Percentiles rank a stretch among this genome's conserved stretches.
These are phyloP conservation scores for Oryzias melastigma DNA, from an alignment of 2,113 vertebrate genomes.

Conservation along the genomic window DNA sequence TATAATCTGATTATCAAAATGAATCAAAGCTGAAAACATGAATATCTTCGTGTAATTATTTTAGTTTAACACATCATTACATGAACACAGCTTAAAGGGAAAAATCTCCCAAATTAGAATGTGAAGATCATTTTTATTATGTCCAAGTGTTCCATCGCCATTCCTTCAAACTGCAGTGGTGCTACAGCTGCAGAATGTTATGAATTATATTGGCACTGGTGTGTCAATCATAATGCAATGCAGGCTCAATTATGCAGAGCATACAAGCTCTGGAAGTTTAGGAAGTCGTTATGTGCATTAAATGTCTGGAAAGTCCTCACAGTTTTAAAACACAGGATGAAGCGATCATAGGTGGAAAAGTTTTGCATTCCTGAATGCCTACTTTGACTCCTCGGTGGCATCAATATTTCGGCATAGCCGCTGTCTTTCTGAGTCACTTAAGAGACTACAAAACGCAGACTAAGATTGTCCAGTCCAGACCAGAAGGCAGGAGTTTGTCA, in stretches of 20 bases:
- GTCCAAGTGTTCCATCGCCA: conserved; percentile 1
- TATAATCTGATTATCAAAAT: conserved; percentile 47
- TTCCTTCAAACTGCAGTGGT: conserved; percentile 7
- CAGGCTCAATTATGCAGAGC: too few relatives aligned
- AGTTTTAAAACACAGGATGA: conserved; percentile 31
- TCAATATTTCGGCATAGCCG: conserved; percentile 34
- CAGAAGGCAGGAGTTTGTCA: conserved; percentile 74
- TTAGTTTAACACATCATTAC: conserved; percentile 8
- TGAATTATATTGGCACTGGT: too few relatives aligned
- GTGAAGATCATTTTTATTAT: conserved; percentile 15
- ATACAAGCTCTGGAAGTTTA: too few relatives aligned
- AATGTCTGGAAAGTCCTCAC: conserved; percentile 15
- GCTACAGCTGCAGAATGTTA: neutral
- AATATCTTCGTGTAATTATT: conserved; percentile 9
- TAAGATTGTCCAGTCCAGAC: conserved; percentile 67
- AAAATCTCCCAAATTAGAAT: conserved; percentile 20
- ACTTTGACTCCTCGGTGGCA: conserved; percentile 30
- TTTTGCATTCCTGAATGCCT: conserved; percentile 21
- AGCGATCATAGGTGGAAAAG: conserved; percentile 21
- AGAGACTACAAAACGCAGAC: conserved; percentile 56
- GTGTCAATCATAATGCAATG: too few relatives aligned
- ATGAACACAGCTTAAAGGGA: conserved; percentile 12
- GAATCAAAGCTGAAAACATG: conserved; percentile 15
- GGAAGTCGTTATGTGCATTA: conserved; percentile 7
- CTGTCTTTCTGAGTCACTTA: conserved; percentile 45